These are phyloP conservation scores for Sycophila texana DNA, from an alignment of 2,888 invertebrate genomes.

Conservation along the genomic window DNA sequence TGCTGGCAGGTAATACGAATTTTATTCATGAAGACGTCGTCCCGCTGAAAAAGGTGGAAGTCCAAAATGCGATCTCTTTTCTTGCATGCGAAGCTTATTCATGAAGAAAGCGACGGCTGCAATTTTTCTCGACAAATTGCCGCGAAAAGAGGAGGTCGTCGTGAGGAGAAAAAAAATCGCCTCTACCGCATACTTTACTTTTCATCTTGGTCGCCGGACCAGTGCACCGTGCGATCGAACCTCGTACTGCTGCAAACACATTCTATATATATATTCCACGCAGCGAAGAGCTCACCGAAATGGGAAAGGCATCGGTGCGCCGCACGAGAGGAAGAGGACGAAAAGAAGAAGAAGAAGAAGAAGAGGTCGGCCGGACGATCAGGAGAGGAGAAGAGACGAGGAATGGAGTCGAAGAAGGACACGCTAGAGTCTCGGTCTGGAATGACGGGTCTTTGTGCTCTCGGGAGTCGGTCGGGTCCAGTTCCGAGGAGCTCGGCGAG, in stretches of 20 bases:
- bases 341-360: slow-evolving; percentile 6
- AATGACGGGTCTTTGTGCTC: slow-evolving; percentile 71
- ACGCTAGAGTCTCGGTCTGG: slow-evolving; percentile 61
- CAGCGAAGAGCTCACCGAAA: background rate
- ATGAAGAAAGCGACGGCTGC: background rate
- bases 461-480: slow-evolving; percentile 61
- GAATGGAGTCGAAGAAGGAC: slow-evolving; percentile 59
- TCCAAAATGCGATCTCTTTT: no score
- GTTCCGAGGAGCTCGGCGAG: slow-evolving; percentile 57
- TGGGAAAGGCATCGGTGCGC: background rate
- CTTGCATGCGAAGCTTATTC: no score
- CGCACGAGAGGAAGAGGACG: slow-evolving; percentile 1
- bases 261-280: background rate
- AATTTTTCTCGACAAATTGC: slow-evolving; percentile 17
- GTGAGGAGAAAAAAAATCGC: background rate
- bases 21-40: no score
- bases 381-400: slow-evolving; percentile 9
- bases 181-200: background rate
- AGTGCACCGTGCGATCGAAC: background rate
- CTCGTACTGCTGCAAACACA: background rate
- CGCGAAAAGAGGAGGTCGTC: background rate
- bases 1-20: no score
- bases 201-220: slow-evolving; percentile 13
- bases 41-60: no score
- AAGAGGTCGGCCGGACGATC: background rate